phyloP scores from a whole-genome alignment of 2,888 invertebrate genomes.

The Leptopilina drosophilae region DNA sequence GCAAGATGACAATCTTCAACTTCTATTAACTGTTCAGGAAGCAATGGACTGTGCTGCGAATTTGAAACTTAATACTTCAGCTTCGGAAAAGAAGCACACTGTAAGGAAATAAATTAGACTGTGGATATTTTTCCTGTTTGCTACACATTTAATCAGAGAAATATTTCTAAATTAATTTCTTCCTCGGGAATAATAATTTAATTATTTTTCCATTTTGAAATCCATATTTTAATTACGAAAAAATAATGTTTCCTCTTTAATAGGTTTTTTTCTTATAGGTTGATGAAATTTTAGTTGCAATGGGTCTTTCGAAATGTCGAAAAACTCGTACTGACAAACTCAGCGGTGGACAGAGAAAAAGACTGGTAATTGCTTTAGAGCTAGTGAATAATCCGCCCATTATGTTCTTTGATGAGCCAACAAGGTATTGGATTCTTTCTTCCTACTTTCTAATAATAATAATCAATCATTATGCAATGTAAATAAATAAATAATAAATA shows the following conservation, averaged over 20 bases:
- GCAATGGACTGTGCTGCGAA: slow-evolving; percentile 92
- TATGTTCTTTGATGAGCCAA: slow-evolving; percentile 96
- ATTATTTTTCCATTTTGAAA: not conserved
- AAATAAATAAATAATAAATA: too few relatives aligned
- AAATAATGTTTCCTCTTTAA: not conserved
- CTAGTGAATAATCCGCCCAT: slow-evolving; percentile 94
- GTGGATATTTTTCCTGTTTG: not conserved
- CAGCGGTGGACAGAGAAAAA: slow-evolving; percentile 94
- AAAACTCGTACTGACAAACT: slow-evolving; percentile 84
- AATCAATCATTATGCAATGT: too few relatives aligned
- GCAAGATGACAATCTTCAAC: slow-evolving; percentile 90
- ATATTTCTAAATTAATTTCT: not conserved
- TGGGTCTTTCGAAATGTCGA: slow-evolving; percentile 84
- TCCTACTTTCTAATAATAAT: too few relatives aligned
- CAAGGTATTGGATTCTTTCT: slow-evolving; percentile 81
- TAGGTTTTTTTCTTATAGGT: slow-evolving; percentile 80
- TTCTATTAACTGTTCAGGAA: slow-evolving; percentile 90
- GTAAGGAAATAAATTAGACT: slow-evolving; percentile 36
- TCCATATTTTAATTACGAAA: not conserved
- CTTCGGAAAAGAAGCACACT: slow-evolving; percentile 56
- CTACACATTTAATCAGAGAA: too few relatives aligned
- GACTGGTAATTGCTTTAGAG: slow-evolving; percentile 93
- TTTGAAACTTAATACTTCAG: slow-evolving; percentile 86
- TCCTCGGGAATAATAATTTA: not conserved
- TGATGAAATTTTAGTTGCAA: slow-evolving; percentile 86